phyloP scores from a whole-genome alignment of 2,113 vertebrate genomes.

The Eira barbara region DNA sequence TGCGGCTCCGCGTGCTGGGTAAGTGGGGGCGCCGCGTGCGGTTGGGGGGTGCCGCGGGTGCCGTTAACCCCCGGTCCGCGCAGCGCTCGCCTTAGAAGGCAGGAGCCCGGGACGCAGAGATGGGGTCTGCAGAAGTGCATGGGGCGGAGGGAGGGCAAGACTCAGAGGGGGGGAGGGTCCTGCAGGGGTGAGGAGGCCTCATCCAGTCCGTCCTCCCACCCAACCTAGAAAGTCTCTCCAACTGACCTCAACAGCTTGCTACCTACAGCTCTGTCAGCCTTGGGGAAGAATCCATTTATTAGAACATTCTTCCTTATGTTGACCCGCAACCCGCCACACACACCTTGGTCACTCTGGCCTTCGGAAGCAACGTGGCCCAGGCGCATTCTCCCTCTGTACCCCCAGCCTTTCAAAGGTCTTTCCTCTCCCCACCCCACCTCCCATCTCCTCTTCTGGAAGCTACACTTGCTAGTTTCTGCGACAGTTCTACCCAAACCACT shows the following conservation, averaged over 20 bases:
- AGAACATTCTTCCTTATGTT: neutral
- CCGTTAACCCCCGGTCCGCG: too few species aligned
- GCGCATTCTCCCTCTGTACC: neutral
- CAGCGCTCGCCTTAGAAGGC: too few species aligned
- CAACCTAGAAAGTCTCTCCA: neutral
- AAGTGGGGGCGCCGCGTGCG: neutral
- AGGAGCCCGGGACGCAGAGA: neutral
- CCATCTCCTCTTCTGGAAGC: neutral
- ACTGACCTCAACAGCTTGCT: neutral
- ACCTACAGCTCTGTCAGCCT: neutral
- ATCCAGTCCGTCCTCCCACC: neutral
- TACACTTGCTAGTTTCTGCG: neutral
- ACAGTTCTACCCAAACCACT: neutral
- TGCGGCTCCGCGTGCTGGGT: slow-evolving; percentile 83
- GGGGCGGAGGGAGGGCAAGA: neutral
- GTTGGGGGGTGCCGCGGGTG: neutral
- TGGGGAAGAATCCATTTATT: neutral
- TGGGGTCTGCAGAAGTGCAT: neutral
- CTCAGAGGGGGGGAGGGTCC: neutral
- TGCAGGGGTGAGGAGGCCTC: neutral
- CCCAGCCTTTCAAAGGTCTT: neutral
- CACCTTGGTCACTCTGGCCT: too few species aligned
- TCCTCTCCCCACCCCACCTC: neutral
- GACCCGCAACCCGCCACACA: neutral
- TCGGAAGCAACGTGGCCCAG: neutral